A percentile compares a stretch with the other conserved stretches of the same genome.
phyloP scores from a whole-genome alignment of 1,140 invertebrate species.

The Drosophila grimshawi region DNA sequence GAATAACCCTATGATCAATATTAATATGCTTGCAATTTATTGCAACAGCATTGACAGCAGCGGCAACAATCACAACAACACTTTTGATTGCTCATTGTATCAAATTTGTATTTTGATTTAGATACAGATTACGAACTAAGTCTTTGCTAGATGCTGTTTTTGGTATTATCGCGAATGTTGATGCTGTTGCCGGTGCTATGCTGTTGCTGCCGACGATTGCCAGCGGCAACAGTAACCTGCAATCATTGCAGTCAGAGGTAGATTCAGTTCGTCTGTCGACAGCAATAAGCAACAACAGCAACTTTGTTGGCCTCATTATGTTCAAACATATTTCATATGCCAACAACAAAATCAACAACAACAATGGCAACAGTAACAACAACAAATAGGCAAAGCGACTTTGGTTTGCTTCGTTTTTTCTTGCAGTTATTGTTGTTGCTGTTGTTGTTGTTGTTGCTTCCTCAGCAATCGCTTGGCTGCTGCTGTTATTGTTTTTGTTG shows the following conservation, averaged over 20 bases:
- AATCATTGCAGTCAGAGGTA: constrained; percentile 48
- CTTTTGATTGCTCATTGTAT: constrained; percentile 54
- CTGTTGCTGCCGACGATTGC: constrained; percentile 5
- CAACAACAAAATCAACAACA: constrained; percentile 38
- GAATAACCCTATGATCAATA: too few relatives aligned
- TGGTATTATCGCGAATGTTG: constrained; percentile 12
- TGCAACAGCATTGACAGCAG: constrained; percentile 21
- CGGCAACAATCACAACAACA: constrained; percentile 5
- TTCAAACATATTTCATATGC: constrained; percentile 72
- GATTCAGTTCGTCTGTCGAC: constrained; percentile 45
- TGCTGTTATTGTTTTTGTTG: constrained; percentile 58
- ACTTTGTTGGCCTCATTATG: constrained; percentile 64
- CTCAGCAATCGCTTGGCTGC: constrained; percentile 39
- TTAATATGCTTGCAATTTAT: constrained; percentile 9
- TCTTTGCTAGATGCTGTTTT: constrained; percentile 9
- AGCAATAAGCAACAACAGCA: constrained; percentile 38
- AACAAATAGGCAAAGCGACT: constrained; percentile 51
- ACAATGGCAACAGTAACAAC: constrained; percentile 29
- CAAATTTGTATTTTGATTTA: constrained; percentile 57
- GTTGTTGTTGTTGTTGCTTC: constrained; percentile 56
- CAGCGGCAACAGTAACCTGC: constrained; percentile 34
- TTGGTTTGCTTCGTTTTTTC: constrained; percentile 51
- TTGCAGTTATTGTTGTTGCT: constrained; percentile 33
- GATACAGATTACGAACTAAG: constrained; percentile 46
- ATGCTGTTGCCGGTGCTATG: constrained; percentile 28